phyloP scores from a whole-genome alignment of 2,113 vertebrate genomes.

The Cheilinus undulatus region DNA sequence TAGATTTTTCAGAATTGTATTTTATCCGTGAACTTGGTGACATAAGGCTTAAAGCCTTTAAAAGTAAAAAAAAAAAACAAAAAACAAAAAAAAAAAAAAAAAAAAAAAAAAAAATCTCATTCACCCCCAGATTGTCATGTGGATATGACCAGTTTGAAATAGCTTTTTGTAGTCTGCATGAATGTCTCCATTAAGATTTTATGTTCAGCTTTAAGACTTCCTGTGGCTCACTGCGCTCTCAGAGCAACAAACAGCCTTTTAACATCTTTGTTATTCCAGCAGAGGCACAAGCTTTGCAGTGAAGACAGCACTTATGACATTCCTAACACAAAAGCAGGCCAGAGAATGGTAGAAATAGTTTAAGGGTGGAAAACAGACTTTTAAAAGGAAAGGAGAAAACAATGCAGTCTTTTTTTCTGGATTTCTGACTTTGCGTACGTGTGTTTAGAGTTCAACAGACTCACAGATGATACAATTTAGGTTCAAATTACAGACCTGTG shows the following conservation, averaged over 20 bases:
- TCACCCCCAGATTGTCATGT: not conserved
- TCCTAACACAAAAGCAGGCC: conserved; percentile 22
- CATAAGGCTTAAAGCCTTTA: too few species aligned
- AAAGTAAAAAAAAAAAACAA: too few species aligned
- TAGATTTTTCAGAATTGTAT: too few species aligned
- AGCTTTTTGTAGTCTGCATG: not conserved
- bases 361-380: conserved; percentile 2
- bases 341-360: not conserved
- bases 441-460: conserved; percentile 16
- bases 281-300: conserved; percentile 1
- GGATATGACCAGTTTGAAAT: not conserved
- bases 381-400: not conserved
- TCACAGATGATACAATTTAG: conserved; percentile 4
- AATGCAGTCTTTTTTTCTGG: too few species aligned
- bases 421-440: conserved; percentile 11
- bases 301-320: conserved; percentile 34
- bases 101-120: too few species aligned
- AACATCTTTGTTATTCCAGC: not conserved
- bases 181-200: not conserved
- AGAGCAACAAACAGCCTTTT: not conserved
- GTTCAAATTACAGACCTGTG: conserved; percentile 39
- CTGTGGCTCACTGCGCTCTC: not conserved
- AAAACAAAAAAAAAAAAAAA: too few species aligned
- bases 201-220: not conserved
- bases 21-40: too few species aligned